phyloP scores from a whole-genome alignment of 2,113 vertebrate species.

The Eleginops maclovinus region DNA sequence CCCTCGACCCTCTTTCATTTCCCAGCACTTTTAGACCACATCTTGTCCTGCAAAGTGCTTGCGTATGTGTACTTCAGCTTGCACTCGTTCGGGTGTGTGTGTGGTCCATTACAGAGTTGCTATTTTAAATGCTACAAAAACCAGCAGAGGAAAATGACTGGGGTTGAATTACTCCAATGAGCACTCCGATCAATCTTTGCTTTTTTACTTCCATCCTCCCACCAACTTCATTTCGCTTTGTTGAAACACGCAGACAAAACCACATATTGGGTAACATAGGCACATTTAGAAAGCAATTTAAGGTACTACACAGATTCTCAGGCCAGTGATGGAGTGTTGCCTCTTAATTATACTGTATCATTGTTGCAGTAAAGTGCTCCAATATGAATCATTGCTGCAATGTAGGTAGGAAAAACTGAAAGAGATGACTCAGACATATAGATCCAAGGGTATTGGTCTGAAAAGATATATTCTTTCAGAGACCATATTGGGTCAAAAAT shows the following conservation, averaged over 20 bases:
- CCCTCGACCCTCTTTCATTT: constrained; percentile 80
- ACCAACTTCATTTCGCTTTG: constrained; percentile 79
- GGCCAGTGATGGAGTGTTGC: constrained; percentile 77
- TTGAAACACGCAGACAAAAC: constrained; percentile 79
- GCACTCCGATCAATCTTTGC: constrained; percentile 81
- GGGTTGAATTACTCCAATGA: constrained; percentile 80
- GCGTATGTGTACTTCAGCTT: constrained; percentile 32
- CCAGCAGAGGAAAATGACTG: constrained; percentile 74
- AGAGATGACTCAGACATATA: constrained; percentile 9
- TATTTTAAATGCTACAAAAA: constrained; percentile 86
- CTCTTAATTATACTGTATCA: constrained; percentile 84
- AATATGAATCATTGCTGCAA: constrained; percentile 65
- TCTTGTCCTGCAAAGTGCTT: constrained; percentile 80
- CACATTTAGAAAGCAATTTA: constrained; percentile 84
- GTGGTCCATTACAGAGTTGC: constrained; percentile 73
- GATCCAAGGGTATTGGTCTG: not conserved
- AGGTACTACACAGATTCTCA: constrained; percentile 71
- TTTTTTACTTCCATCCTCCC: constrained; percentile 76
- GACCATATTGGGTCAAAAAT: not conserved
- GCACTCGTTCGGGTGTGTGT: not conserved
- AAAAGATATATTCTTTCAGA: not conserved
- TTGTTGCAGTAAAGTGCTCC: constrained; percentile 67
- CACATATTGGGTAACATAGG: constrained; percentile 85
- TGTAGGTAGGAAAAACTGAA: constrained; percentile 30
- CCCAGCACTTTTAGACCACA: constrained; percentile 80